Evolutionary conservation across 2,797 vertebrate genomes (phyloP).

Genomic region (Crypturellus tataupa): DNA sequence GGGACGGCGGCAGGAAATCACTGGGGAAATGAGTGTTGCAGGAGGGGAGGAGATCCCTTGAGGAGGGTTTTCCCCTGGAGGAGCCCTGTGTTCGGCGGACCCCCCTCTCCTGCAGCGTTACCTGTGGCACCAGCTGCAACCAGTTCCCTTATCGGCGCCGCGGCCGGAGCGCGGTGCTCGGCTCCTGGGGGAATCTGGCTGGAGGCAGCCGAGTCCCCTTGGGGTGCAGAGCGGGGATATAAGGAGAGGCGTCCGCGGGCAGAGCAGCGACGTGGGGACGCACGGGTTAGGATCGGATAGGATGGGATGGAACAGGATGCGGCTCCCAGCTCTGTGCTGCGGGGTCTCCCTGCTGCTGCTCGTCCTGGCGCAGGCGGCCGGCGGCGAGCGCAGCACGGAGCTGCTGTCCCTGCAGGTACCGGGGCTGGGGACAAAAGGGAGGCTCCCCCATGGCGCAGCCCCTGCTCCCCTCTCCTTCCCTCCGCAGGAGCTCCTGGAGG

Average conservation of each 20-base stretch:
- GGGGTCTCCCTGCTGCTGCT: background rate
- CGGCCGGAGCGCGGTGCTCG: fast-evolving
- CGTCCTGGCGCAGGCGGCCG: background rate
- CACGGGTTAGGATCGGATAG: background rate
- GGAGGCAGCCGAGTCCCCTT: constrained; percentile 19
- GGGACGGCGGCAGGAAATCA: background rate
- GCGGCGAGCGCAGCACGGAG: background rate
- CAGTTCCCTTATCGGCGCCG: background rate
- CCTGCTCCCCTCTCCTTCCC: background rate
- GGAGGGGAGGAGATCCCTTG: background rate
- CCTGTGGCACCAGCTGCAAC: background rate
- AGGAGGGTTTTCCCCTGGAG: background rate
- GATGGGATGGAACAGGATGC: background rate
- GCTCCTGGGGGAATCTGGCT: background rate
- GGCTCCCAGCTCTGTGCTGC: background rate
- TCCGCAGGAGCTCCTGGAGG: background rate
- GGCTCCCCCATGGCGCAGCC: background rate
- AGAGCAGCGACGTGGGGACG: background rate
- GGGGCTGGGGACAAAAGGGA: fast-evolving
- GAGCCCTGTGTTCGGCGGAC: background rate
- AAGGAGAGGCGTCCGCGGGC: background rate
- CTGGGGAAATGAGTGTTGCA: background rate
- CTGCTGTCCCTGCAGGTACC: background rate
- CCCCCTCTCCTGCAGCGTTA: background rate
- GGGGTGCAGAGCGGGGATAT: background rate